Percentiles rank a stretch among this genome's conserved stretches.
phyloP scores from a whole-genome alignment of 2,113 vertebrate species.

The Thermophis baileyi region DNA sequence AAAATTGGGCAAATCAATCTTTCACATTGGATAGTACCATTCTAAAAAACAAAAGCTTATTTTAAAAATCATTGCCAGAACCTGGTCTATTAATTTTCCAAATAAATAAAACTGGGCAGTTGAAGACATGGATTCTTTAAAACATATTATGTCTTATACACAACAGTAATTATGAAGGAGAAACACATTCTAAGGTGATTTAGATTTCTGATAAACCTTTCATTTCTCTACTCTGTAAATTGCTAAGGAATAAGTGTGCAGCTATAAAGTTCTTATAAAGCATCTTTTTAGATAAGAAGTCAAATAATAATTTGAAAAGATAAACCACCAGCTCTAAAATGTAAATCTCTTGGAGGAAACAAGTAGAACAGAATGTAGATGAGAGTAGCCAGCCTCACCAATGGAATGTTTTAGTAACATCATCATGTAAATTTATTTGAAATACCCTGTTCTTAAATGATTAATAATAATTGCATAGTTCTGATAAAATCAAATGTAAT shows the following conservation, averaged over 20 bases:
- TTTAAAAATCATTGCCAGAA: slow-evolving; percentile 3
- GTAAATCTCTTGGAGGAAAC: background rate
- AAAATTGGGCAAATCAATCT: slow-evolving; percentile 79
- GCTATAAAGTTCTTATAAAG: background rate
- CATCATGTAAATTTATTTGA: background rate
- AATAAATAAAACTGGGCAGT: background rate
- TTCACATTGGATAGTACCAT: slow-evolving; percentile 89
- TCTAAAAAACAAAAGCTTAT: slow-evolving; percentile 71
- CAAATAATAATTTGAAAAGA: background rate
- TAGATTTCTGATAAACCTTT: slow-evolving; percentile 8
- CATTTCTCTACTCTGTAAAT: background rate
- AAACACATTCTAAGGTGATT: background rate
- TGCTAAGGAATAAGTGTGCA: background rate
- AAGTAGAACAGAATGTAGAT: background rate
- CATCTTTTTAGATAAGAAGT: background rate
- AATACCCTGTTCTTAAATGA: background rate
- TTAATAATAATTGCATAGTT: background rate
- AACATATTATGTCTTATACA: background rate
- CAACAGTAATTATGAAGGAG: background rate
- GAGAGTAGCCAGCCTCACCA: background rate
- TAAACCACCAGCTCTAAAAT: background rate
- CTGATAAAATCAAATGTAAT: background rate
- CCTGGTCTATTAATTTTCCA: background rate
- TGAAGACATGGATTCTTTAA: background rate
- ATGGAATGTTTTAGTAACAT: background rate